Conservation (phyloP, 2,888 invertebrate species). For the Adela reaumurella region DNA sequence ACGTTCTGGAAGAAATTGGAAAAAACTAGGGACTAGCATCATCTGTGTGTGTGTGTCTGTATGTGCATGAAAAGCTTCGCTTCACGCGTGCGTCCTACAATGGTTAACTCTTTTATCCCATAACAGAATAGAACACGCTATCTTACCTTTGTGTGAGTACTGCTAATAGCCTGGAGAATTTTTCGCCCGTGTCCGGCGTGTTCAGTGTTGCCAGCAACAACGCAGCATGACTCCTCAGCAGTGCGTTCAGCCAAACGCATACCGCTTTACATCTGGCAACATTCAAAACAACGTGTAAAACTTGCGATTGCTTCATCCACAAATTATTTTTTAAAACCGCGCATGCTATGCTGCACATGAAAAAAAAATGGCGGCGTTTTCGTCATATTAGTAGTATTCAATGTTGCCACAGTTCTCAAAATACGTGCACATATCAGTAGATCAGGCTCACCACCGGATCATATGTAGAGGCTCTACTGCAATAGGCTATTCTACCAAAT, state of each 20-base stretch:
- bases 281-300: not conserved
- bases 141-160: constrained; percentile 19
- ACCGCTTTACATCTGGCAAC: constrained; percentile 35
- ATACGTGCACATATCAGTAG: too few relatives aligned
- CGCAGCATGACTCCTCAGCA: constrained; percentile 30
- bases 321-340: not conserved
- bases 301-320: not conserved
- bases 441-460: too few relatives aligned
- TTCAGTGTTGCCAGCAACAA: constrained; percentile 27
- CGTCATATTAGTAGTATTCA: too few relatives aligned
- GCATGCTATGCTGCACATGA: not conserved
- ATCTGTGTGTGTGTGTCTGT: too few relatives aligned
- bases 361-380: not conserved
- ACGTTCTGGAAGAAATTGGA: too few relatives aligned
- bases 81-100: too few relatives aligned
- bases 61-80: too few relatives aligned
- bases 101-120: too few relatives aligned
- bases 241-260: constrained; percentile 35
- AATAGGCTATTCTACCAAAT: too few relatives aligned
- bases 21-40: too few relatives aligned
- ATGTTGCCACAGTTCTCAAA: too few relatives aligned
- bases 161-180: constrained; percentile 30
- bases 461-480: too few relatives aligned
- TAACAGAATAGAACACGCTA: not conserved
- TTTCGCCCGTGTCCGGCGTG: constrained; percentile 16